Evolutionary conservation across 2,113 vertebrate species (phyloP).

Genomic region (Oreochromis tanganicae): DNA sequence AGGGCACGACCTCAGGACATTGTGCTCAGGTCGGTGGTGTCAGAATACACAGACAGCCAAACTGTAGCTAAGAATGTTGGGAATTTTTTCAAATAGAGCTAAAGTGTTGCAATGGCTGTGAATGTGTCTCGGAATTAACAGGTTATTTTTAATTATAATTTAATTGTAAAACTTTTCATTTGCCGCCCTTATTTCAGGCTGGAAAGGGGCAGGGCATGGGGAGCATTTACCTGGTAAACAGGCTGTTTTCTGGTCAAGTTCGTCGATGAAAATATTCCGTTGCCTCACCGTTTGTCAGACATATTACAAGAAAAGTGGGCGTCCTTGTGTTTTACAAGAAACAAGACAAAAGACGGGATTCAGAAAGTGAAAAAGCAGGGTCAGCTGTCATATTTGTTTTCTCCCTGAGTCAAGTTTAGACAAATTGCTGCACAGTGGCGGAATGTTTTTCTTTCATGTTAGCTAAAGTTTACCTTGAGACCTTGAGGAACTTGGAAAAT

Average conservation of each 20-base stretch:
- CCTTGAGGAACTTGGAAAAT: neutral
- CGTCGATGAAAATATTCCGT: neutral
- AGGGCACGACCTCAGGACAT: constrained; percentile 16
- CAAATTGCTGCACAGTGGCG: neutral
- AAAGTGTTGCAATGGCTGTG: neutral
- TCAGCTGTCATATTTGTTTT: neutral
- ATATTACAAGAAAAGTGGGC: neutral
- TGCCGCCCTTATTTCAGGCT: neutral
- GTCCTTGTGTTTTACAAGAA: neutral
- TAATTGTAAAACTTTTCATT: neutral
- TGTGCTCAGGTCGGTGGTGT: constrained; percentile 20
- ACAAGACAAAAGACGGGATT: neutral
- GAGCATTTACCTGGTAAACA: neutral
- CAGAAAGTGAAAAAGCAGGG: neutral
- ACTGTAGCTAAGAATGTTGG: neutral
- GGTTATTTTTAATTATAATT: neutral
- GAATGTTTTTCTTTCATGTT: neutral
- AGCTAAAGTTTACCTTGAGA: neutral
- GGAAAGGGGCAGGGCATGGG: neutral
- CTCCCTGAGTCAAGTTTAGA: neutral
- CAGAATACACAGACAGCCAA: neutral
- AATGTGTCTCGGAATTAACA: neutral
- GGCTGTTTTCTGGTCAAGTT: neutral
- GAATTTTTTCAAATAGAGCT: neutral
- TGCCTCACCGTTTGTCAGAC: neutral